These are phyloP conservation scores for Thripadectes ignobilis DNA, from an alignment of 2,797 vertebrate species.

Conservation along the genomic window DNA sequence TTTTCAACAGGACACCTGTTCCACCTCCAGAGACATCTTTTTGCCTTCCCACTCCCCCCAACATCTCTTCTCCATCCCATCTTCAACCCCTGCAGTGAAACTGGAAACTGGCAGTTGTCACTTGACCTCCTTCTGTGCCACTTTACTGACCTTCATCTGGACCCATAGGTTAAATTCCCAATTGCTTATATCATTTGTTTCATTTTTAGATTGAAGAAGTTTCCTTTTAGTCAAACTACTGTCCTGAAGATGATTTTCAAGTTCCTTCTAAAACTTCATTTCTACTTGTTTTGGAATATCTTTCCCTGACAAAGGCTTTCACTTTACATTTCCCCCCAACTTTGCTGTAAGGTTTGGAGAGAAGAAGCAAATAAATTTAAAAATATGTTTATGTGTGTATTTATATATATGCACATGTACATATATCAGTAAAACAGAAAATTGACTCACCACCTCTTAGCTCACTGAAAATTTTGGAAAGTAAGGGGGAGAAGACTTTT, in stretches of 20 bases:
- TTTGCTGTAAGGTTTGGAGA: background rate
- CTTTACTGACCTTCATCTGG: background rate
- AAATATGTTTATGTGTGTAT: background rate
- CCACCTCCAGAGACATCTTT: background rate
- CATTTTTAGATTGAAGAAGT: background rate
- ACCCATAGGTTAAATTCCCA: background rate
- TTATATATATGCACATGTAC: rapidly evolving
- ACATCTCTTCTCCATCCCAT: background rate
- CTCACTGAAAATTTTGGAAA: background rate
- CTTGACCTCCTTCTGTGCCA: background rate
- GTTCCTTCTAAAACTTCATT: background rate
- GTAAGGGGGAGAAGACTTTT: background rate
- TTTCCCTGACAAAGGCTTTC: background rate
- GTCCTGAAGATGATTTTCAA: background rate
- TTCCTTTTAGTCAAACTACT: background rate
- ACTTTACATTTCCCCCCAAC: rapidly evolving
- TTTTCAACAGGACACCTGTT: background rate
- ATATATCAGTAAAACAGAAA: background rate
- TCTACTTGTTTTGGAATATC: background rate
- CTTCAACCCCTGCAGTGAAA: background rate
- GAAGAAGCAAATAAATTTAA: background rate
- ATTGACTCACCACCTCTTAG: background rate
- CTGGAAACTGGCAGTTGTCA: background rate
- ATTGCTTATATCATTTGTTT: rapidly evolving
- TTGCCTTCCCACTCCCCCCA: background rate